Percentiles rank a stretch among this genome's conserved stretches.
These are phyloP conservation scores for Oscheius sp. DNA, from an alignment of 2,888 invertebrate species.

Conservation along the genomic window DNA sequence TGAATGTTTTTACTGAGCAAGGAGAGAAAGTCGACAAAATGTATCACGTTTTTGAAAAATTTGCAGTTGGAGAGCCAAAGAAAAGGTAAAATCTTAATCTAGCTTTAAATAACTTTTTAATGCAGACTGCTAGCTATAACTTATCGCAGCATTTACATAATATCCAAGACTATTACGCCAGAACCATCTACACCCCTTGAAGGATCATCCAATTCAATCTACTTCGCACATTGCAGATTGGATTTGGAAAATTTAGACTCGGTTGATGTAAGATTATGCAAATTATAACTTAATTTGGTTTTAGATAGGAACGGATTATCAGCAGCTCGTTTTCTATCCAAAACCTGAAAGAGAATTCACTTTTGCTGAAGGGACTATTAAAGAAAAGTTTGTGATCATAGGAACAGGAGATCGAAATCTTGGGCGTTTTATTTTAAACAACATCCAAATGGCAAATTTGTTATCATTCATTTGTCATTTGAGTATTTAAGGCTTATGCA, in stretches of 20 bases:
- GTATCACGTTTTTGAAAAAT: slow-evolving; percentile 38
- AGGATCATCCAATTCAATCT: slow-evolving; percentile 19
- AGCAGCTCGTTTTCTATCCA: slow-evolving; percentile 23
- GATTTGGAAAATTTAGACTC: slow-evolving; percentile 31
- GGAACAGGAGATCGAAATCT: slow-evolving; percentile 31
- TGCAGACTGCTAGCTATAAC: slow-evolving; percentile 36
- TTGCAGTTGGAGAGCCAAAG: slow-evolving; percentile 27
- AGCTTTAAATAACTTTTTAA: not conserved
- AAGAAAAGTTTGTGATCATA: slow-evolving; percentile 18
- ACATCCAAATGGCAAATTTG: slow-evolving; percentile 20
- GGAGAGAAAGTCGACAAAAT: slow-evolving; percentile 34
- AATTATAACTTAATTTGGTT: not conserved
- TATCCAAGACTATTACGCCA: slow-evolving; percentile 29
- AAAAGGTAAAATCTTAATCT: slow-evolving; percentile 7
- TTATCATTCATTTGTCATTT: not conserved
- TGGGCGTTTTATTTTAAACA: slow-evolving; percentile 26
- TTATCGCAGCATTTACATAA: slow-evolving; percentile 34
- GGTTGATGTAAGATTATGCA: slow-evolving; percentile 26
- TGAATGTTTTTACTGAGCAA: slow-evolving; percentile 52
- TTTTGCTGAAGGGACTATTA: slow-evolving; percentile 5
- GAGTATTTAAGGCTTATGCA: slow-evolving; percentile 19
- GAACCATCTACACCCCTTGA: not conserved
- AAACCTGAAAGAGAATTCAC: slow-evolving; percentile 22
- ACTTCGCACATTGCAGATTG: slow-evolving; percentile 30
- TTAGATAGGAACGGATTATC: slow-evolving; percentile 25